phyloP scores from a whole-genome alignment of 2,888 invertebrate species.

The Spatulosminthurus flaviceps region DNA sequence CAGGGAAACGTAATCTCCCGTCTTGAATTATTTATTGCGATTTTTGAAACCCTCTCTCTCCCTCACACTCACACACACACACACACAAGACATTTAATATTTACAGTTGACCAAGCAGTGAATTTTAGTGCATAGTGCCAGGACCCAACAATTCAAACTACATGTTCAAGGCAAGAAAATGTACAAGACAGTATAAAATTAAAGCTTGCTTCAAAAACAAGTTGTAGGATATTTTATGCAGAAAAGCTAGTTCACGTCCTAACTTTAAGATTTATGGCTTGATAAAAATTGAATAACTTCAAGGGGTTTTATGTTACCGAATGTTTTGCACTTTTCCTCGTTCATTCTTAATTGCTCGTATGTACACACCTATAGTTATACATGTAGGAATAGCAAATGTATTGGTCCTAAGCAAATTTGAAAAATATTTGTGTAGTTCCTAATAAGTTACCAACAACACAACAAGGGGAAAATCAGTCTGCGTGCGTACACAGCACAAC shows the following conservation, averaged over 20 bases:
- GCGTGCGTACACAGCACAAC: not conserved
- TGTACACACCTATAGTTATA: too few species aligned
- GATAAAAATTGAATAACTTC: constrained; percentile 1
- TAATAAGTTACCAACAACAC: not conserved
- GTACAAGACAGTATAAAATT: not conserved
- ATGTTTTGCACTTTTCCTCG: too few species aligned
- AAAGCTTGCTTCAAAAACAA: not conserved
- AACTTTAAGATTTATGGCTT: constrained; percentile 3
- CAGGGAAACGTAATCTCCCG: not conserved
- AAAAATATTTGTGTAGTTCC: too few species aligned
- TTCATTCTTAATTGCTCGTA: too few species aligned
- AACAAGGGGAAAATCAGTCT: not conserved
- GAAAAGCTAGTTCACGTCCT: constrained; percentile 5
- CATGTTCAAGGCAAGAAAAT: not conserved
- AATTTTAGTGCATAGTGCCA: not conserved
- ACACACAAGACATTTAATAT: too few species aligned
- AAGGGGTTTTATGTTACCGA: too few species aligned
- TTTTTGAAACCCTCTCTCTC: not conserved
- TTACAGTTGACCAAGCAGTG: not conserved
- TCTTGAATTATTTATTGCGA: not conserved
- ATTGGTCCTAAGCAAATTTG: too few species aligned
- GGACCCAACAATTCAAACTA: too few species aligned
- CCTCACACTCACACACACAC: too few species aligned
- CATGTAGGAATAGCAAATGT: too few species aligned
- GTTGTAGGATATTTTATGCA: constrained; percentile 9